Evolutionary conservation across 2,113 vertebrate genomes (phyloP).

Genomic region (Tyto alba): DNA sequence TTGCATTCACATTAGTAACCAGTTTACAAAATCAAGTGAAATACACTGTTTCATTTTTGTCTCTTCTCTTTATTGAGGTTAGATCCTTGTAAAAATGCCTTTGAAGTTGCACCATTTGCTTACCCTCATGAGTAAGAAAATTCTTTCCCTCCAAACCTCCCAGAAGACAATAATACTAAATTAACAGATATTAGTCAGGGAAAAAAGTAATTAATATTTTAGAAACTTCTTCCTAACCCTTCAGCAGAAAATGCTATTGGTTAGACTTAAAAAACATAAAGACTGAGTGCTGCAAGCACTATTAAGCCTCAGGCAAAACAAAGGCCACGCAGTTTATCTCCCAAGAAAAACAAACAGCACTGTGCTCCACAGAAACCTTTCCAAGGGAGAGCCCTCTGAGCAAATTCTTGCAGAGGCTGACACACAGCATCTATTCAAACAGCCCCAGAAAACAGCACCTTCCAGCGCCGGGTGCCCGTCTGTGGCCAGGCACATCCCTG

Average conservation of each 20-base stretch:
- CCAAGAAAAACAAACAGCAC: slow-evolving; percentile 42
- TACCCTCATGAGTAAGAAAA: background rate
- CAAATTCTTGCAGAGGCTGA: background rate
- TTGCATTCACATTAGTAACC: background rate
- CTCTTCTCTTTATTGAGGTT: background rate
- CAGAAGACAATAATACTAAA: background rate
- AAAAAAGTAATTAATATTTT: background rate
- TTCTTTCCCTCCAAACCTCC: background rate
- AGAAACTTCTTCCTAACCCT: background rate
- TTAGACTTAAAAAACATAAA: background rate
- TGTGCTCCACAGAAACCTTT: background rate
- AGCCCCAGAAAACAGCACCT: background rate
- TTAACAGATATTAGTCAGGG: background rate
- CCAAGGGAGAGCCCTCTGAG: background rate
- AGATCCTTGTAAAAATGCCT: background rate
- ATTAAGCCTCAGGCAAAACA: background rate
- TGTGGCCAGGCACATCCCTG: background rate
- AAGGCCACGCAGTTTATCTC: background rate
- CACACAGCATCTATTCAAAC: background rate
- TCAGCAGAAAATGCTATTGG: background rate
- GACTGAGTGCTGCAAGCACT: background rate
- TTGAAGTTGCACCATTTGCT: slow-evolving; percentile 39
- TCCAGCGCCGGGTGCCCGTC: accelerated
- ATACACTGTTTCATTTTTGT: background rate
- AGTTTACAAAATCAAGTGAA: background rate